Conservation (phyloP, 2,113 vertebrate species). For the Mastomys natalensis region DNA sequence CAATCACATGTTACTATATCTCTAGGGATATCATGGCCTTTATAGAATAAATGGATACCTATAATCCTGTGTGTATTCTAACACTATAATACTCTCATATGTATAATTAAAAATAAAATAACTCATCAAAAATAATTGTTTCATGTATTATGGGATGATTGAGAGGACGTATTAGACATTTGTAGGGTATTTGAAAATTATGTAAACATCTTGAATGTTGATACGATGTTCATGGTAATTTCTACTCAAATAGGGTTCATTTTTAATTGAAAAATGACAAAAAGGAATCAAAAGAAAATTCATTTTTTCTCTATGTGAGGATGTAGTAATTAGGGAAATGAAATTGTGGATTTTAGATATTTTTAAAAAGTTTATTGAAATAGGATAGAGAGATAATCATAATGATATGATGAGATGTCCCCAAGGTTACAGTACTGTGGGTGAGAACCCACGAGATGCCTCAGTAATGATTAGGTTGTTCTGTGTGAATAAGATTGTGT, state of each 20-base stretch:
- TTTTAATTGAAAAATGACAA: conserved; percentile 83
- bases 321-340: conserved; percentile 68
- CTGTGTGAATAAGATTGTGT: conserved; percentile 61
- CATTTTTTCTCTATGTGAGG: conserved; percentile 76
- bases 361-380: conserved; percentile 83
- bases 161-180: background rate
- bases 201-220: background rate
- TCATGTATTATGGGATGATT: background rate
- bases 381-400: conserved; percentile 78
- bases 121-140: background rate
- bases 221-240: background rate
- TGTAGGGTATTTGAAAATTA: background rate
- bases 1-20: too few species aligned
- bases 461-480: conserved; percentile 84
- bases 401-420: conserved; percentile 77
- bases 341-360: conserved; percentile 79
- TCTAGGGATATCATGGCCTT: background rate
- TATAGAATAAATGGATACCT: background rate
- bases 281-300: conserved; percentile 81
- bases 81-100: background rate
- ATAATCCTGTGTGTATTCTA: background rate
- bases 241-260: conserved; percentile 65
- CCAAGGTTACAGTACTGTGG: conserved; percentile 68
- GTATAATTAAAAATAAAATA: background rate
- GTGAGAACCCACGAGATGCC: conserved; percentile 76